Base-by-base conservation (phyloP, 2,113 vertebrate species). In the Phrynocephalus versicolor region DNA sequence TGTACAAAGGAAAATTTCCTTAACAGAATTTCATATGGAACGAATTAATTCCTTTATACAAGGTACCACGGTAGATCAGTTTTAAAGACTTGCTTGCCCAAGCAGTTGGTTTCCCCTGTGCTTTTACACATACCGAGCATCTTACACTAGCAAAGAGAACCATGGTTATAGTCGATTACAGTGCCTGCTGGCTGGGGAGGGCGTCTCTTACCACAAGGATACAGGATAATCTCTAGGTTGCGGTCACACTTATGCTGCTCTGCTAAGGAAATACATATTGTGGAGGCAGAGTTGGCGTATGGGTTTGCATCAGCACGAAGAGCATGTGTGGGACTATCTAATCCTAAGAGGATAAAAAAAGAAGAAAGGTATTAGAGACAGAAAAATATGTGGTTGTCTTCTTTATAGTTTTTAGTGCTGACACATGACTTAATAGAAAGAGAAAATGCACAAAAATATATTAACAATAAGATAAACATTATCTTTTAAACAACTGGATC, bases 301-400 rank as follows among this genome's bases (percentile, higher is more conserved):
- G 99, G 98, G 77, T 98, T 97, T 0, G 98, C 99, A 0, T 99
- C 99, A 0, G 98, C 99, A 85, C 98, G 96, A 85, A 99, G 93
- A 19, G 97, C 97, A 0, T 99, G 99, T 25, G 98, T 98, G 0
- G 98, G 98, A 87, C 99, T 99, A 91, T 99, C 98, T 93, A 99
- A 93, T 72, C 99, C 98, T 98, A 79, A 71, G 88, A 51, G 71
- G 79, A 33, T 69, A 1, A 55, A 71, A 4, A 35, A 23, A 41
- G 25, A 57, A 51, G 3, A 21, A 71, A 21, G 33, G 39, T 9
- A 33, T 21, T 39, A 16, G 8, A 27, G 33, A 33, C 25, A 21
- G 27, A 65, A 21, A 65, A 10, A 14, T 27, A 21, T 27, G 5
- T 10, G 10, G 45, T 51, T 51, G 45, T 51, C 45, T 51, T 6